phyloP scores from a whole-genome alignment of 2,797 vertebrate genomes.

The Lemur catta region DNA sequence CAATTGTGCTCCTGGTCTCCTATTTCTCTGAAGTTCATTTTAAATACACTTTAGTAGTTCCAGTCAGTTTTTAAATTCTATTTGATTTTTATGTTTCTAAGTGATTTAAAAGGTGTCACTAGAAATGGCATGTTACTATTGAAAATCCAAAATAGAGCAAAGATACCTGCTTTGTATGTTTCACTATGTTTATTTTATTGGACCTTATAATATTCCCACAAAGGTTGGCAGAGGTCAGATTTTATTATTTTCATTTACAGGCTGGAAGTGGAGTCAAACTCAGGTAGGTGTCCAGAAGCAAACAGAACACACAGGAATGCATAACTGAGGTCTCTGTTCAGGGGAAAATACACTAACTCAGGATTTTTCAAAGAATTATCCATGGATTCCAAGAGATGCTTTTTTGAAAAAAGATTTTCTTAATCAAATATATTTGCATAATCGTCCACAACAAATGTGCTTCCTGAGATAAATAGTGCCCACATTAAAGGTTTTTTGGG shows the following conservation, averaged over 20 bases:
- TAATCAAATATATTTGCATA: not conserved
- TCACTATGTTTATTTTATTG: slow-evolving; percentile 20
- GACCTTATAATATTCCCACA: not conserved
- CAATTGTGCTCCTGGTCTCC: not conserved
- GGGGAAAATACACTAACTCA: not conserved
- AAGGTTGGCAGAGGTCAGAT: not conserved
- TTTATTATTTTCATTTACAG: slow-evolving; percentile 34
- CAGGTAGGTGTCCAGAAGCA: not conserved
- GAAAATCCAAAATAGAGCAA: not conserved
- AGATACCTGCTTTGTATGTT: not conserved
- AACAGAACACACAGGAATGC: not conserved
- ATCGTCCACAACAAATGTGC: not conserved
- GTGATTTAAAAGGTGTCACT: not conserved
- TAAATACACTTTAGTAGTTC: not conserved
- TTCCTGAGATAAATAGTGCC: not conserved
- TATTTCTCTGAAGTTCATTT: not conserved
- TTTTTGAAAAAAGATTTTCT: not conserved
- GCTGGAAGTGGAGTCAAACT: not conserved
- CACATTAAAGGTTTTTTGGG: not conserved
- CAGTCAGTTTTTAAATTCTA: not conserved
- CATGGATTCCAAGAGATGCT: not conserved
- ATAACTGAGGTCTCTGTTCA: not conserved
- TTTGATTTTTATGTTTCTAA: slow-evolving; percentile 23
- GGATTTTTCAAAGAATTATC: not conserved
- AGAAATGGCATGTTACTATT: not conserved